Evolutionary conservation across 2,113 vertebrate species (phyloP), one percentile per base, ranked within the genome.

Genomic region (Pavo muticus): DNA sequence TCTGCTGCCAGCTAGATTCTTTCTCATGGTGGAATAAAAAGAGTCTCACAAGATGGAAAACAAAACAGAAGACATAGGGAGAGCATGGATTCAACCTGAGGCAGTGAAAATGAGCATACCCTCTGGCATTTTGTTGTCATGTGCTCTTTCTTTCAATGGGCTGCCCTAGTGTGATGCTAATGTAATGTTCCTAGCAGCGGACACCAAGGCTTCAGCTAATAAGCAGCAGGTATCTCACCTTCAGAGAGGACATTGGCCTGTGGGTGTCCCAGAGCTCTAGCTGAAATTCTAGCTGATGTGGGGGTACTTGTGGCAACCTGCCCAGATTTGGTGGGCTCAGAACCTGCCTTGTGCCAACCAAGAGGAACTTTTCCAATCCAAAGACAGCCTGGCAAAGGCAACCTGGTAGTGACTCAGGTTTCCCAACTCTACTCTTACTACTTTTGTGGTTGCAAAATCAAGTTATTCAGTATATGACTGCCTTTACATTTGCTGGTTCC

Each of bases 1-100:
- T 95, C 93, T 96, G 96, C 95, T 94, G 95, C 91, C 87, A 7
- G 84, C 90, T 89, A 78, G 84, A 83, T 85, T 86, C 91, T 88
- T 94, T 94, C 94, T 93, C 75, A 27, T 35, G 29, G 67, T 61
- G 93, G 92, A 80, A 85, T 84, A 63, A 93, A 95, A 93, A 87
- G 63, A 73, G 60, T 94, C 63, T 87, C 60, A 74, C 47, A 65
- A 86, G 91, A 88, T 63, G 63, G 78, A 77, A 91, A 92, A 94
- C 80, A 93, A 93, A 88, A 91, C 64, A 21, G 39, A 29, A 77
- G 76, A 88, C 3, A 23, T 10, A 8, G 11, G 0, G 29, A 9
- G 84, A 93, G 87, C 95, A 84, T 83, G 54, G 61, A 12, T 0
- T 40, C 91, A 65, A 67, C 56, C 39, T 1, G 63, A 69, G 84